phyloP scores from a whole-genome alignment of 2,888 invertebrate species.

The Lepidochrysops patricia region DNA sequence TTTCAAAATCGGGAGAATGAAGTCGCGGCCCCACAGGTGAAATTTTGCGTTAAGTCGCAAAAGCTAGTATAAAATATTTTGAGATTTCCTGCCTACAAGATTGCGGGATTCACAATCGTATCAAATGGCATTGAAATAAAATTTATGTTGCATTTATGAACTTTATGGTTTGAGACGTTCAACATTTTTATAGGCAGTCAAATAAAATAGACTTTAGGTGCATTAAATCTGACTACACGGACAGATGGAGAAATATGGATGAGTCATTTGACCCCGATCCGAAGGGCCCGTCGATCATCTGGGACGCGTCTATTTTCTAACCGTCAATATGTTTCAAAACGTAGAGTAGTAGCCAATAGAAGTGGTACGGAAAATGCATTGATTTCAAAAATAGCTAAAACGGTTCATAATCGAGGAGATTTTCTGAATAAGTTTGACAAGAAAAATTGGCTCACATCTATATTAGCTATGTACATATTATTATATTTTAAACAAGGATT shows the following conservation, averaged over 20 bases:
- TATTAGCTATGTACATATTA: too few species aligned
- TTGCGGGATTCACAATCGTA: background rate
- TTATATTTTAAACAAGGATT: too few species aligned
- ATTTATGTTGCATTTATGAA: background rate
- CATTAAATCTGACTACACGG: background rate
- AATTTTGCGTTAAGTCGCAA: too few species aligned
- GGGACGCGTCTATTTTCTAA: slow-evolving; percentile 21
- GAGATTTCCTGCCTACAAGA: background rate
- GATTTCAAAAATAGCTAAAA: background rate
- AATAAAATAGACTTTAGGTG: background rate
- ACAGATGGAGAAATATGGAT: background rate
- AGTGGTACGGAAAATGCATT: background rate
- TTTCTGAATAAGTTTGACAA: too few species aligned
- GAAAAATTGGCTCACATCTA: too few species aligned
- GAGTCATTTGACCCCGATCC: slow-evolving; percentile 7
- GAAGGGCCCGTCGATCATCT: slow-evolving; percentile 15
- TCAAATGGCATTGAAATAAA: background rate
- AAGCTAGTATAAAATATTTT: background rate
- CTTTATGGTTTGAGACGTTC: background rate
- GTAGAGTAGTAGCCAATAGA: background rate
- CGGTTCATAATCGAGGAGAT: too few species aligned
- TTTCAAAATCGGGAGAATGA: too few species aligned
- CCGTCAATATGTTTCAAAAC: slow-evolving; percentile 18
- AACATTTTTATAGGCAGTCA: background rate
- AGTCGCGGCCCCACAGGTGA: too few species aligned